A percentile compares a stretch with the other conserved stretches of the same genome.
phyloP scores from a whole-genome alignment of 2,888 invertebrate species.

The Cryptocephalus moraei region DNA sequence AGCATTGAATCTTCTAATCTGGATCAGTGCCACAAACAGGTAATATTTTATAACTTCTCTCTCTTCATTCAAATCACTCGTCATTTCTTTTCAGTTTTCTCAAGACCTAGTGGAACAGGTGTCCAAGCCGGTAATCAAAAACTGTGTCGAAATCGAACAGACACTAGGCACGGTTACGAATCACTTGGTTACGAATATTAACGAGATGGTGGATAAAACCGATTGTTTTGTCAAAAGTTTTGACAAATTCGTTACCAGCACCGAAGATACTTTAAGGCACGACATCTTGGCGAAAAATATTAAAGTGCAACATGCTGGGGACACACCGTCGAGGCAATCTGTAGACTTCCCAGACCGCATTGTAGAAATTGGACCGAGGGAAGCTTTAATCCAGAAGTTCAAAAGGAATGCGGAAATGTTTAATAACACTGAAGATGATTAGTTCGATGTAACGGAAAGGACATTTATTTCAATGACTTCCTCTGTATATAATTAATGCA shows the following conservation, averaged over 20 bases:
- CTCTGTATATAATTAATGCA: too few relatives aligned
- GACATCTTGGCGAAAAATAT: conserved; percentile 9
- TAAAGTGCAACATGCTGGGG: conserved; percentile 11
- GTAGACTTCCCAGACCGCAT: conserved; percentile 9
- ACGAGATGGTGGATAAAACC: too few relatives aligned
- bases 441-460: too few relatives aligned
- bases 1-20: too few relatives aligned
- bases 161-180: not conserved
- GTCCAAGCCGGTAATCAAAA: not conserved
- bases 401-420: conserved; percentile 2
- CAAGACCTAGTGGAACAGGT: too few relatives aligned
- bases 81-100: too few relatives aligned
- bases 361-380: conserved; percentile 11
- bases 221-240: too few relatives aligned
- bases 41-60: too few relatives aligned
- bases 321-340: conserved; percentile 13
- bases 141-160: conserved; percentile 1
- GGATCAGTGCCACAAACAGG: too few relatives aligned
- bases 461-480: too few relatives aligned
- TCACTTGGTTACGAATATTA: not conserved
- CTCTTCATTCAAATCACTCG: too few relatives aligned
- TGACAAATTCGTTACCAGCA: not conserved
- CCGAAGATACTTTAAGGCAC: not conserved
- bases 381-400: conserved; percentile 15
- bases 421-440: too few relatives aligned